Percentiles rank a stretch among this genome's conserved stretches.
These are phyloP conservation scores for Periophthalmus modestus DNA, from an alignment of 2,113 vertebrate genomes.

Conservation along the genomic window DNA sequence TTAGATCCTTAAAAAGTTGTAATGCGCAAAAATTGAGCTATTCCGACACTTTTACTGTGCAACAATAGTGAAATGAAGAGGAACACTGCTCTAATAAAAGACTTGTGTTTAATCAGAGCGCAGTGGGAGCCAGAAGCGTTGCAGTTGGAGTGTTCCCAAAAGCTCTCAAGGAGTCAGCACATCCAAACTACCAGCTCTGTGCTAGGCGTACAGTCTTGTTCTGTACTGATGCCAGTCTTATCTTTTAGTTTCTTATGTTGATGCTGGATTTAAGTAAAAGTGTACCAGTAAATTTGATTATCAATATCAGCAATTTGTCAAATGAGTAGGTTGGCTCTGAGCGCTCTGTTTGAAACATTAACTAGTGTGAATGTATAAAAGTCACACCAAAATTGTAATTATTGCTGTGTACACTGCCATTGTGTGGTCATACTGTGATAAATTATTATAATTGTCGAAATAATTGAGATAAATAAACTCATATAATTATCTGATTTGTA, in stretches of 20 bases:
- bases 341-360: neutral
- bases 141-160: conserved; percentile 22
- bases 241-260: neutral
- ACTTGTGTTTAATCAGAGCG: conserved; percentile 36
- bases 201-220: neutral
- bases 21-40: conserved; percentile 34
- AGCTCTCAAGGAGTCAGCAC: conserved; percentile 63
- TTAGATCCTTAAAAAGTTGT: conserved; percentile 25
- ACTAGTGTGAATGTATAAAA: neutral
- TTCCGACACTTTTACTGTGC: conserved; percentile 55
- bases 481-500: neutral
- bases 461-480: neutral
- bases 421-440: neutral
- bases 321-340: neutral
- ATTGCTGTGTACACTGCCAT: neutral
- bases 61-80: conserved; percentile 27
- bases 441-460: neutral
- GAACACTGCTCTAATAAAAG: conserved; percentile 6
- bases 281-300: neutral
- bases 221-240: neutral
- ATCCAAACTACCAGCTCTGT: conserved; percentile 8
- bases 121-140: conserved; percentile 51
- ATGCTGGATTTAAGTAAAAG: neutral
- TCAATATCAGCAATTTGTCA: neutral
- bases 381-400: neutral